These are phyloP conservation scores for Oasisia sp. DNA, from an alignment of 2,888 invertebrate genomes.

Conservation along the genomic window DNA sequence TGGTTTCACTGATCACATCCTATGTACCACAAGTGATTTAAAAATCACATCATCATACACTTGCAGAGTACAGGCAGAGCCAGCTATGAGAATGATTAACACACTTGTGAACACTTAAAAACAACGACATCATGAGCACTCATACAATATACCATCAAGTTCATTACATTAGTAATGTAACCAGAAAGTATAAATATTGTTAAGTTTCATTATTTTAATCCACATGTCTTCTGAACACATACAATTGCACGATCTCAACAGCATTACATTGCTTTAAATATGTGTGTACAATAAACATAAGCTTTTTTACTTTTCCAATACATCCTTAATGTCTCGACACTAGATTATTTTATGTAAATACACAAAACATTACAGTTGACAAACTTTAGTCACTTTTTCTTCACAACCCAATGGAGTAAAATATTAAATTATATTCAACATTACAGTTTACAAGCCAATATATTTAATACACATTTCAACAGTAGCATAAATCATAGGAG, in stretches of 20 bases:
- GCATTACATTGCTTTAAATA: neutral
- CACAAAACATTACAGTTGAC: neutral
- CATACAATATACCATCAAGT: neutral
- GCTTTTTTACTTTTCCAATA: neutral
- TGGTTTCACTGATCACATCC: neutral
- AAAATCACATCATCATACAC: neutral
- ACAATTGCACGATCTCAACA: neutral
- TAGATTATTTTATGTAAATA: neutral
- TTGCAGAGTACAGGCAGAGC: neutral
- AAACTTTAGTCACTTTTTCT: neutral
- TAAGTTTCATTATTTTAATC: neutral
- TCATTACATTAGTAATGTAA: neutral
- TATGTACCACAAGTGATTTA: no score
- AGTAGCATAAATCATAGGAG: neutral
- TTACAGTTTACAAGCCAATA: neutral
- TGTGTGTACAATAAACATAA: neutral
- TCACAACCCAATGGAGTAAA: neutral
- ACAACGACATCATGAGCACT: neutral
- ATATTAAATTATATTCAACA: neutral
- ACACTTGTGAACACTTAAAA: neutral
- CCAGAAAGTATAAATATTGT: neutral
- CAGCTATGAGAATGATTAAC: neutral
- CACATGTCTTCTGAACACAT: neutral
- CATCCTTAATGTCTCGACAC: no score
- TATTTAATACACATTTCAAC: neutral